Evolutionary conservation across 2,797 vertebrate genomes (phyloP).

Genomic region (Macropodus opercularis): DNA sequence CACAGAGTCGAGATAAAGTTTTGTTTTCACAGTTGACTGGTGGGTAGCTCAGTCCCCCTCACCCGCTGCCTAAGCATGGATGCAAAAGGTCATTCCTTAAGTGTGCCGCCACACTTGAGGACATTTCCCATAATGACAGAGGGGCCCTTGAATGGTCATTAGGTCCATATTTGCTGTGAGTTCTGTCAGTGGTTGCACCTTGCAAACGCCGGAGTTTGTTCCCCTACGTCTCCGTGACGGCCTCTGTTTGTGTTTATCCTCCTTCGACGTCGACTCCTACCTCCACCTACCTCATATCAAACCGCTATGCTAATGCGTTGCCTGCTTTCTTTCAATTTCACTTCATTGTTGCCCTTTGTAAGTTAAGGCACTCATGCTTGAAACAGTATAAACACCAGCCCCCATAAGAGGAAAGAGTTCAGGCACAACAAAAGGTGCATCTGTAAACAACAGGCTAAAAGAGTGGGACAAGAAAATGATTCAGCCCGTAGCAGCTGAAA

Average conservation of each 20-base stretch:
- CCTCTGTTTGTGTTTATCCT: conserved; percentile 23
- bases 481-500: conserved; percentile 60
- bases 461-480: conserved; percentile 65
- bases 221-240: not conserved
- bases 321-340: conserved; percentile 40
- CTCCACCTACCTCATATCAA: conserved; percentile 44
- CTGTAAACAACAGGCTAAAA: conserved; percentile 71
- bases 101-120: conserved; percentile 60
- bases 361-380: conserved; percentile 61
- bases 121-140: conserved; percentile 28
- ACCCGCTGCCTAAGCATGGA: conserved; percentile 35
- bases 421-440: conserved; percentile 65
- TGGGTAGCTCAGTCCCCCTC: conserved; percentile 50
- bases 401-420: conserved; percentile 60
- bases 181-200: too few relatives aligned
- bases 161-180: not conserved
- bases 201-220: conserved; percentile 7
- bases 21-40: conserved; percentile 76
- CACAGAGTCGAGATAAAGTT: conserved; percentile 65
- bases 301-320: conserved; percentile 53
- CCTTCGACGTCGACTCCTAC: conserved; percentile 26
- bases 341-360: conserved; percentile 58
- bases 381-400: conserved; percentile 65
- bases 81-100: conserved; percentile 68
- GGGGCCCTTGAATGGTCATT: not conserved